Percentiles rank a stretch among this genome's conserved stretches.
Conservation (phyloP, 2,797 vertebrate species). For the Netta rufina region DNA sequence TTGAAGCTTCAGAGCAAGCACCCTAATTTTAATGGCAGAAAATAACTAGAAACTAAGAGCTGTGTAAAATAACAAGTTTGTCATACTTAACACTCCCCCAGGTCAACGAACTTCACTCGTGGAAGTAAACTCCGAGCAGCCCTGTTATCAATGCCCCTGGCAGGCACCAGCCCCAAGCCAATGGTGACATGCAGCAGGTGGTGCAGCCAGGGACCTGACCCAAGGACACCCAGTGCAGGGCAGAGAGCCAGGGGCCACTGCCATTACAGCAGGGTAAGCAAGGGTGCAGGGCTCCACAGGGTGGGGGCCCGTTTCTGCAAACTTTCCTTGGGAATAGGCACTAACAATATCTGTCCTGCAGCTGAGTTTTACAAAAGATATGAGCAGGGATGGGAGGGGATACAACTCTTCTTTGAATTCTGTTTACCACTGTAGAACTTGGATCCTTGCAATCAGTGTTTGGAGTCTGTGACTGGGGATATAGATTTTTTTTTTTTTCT, state of each 20-base stretch:
- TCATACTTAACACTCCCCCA: neutral
- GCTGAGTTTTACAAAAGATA: neutral
- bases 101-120: neutral
- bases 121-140: neutral
- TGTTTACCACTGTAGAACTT: no score
- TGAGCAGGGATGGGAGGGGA: neutral
- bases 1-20: neutral
- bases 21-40: neutral
- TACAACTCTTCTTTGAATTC: neutral
- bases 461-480: no score
- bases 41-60: neutral
- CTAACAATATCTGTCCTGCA: neutral
- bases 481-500: no score
- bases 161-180: neutral
- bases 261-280: no score
- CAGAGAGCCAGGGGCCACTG: neutral
- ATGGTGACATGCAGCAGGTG: rapidly evolving
- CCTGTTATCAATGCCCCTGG: neutral
- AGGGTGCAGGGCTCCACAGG: neutral
- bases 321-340: neutral
- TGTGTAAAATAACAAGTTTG: neutral
- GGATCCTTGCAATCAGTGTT: no score
- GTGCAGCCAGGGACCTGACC: neutral
- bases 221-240: neutral
- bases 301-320: neutral